These are phyloP conservation scores for Istiophorus platypterus DNA, from an alignment of 2,113 vertebrate genomes.

Conservation along the genomic window DNA sequence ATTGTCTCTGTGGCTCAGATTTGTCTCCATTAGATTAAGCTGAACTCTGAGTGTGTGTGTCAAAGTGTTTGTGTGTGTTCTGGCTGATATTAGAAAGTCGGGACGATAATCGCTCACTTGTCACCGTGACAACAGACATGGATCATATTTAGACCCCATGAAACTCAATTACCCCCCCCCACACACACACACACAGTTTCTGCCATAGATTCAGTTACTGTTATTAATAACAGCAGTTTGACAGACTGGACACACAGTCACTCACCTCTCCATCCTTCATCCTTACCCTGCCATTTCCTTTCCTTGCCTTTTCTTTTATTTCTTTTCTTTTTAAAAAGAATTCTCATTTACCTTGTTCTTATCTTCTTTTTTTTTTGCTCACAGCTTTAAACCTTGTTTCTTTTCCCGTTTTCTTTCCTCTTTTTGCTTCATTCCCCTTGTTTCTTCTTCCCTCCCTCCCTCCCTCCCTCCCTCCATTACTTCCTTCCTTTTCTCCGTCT, in stretches of 20 bases:
- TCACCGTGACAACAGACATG: slow-evolving; percentile 46
- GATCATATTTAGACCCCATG: slow-evolving; percentile 47
- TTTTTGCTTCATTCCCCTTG: too few relatives aligned
- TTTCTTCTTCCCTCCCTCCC: too few relatives aligned
- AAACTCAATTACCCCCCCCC: slow-evolving; percentile 36
- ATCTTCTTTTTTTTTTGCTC: too few relatives aligned
- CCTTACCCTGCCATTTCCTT: background rate
- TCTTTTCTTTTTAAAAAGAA: too few relatives aligned
- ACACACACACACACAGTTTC: background rate
- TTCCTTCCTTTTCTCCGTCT: too few relatives aligned
- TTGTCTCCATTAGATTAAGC: slow-evolving; percentile 25
- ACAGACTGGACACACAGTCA: slow-evolving; percentile 5
- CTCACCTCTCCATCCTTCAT: too few relatives aligned
- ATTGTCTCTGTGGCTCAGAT: background rate
- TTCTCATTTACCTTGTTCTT: too few relatives aligned
- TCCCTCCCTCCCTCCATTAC: too few relatives aligned
- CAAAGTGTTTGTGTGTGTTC: background rate
- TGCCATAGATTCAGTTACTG: slow-evolving; percentile 18
- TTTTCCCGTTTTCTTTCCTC: too few relatives aligned
- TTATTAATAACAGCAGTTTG: slow-evolving; percentile 31
- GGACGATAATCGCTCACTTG: slow-evolving; percentile 51
- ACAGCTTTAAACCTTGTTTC: too few relatives aligned
- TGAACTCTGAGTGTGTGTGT: background rate
- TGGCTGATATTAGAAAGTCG: slow-evolving; percentile 42
- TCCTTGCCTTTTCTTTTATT: too few relatives aligned